Evolutionary conservation across 2,888 invertebrate genomes (phyloP), one percentile per base, ranked within the genome.

Genomic region (Oscheius sp.): DNA sequence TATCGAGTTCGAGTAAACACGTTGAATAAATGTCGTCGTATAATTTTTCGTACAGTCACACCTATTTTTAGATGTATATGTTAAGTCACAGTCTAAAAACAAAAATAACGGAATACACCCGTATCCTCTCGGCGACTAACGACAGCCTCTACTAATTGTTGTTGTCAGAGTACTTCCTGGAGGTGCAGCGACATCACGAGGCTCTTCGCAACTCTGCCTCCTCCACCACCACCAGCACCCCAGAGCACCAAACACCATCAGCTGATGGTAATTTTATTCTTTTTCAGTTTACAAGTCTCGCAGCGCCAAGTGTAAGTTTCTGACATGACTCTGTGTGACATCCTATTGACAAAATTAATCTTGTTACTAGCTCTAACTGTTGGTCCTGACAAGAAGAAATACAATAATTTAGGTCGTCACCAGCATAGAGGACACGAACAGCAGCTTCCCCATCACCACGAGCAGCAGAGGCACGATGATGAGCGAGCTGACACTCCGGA

Each of bases 161-260:
- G 9, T 58, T 77, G 78, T 32, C 80, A 83, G 83, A 85, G 13
- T 85, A 85, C 74, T 85, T 82, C 78, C 32, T 84, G 47, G 81
- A 83, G 13, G 83, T 81, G 51, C 77, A 78, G 58, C 77, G 78
- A 55, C 78, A 76, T 53, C 81, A 83, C 72, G 72, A 37, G 53
- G 72, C 72, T 29, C 72, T 58, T 74, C 63, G 63, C 50, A 32
- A 10, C 60, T 66, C 35, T 59, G 48, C 60, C 50, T 66, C 35
- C 65, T 58, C 60, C 50, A 68, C 66, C 10, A 37, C 68, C 68
- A 65, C 60, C 57, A 75, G 37, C 68, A 68, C 68, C 68, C 53
- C 68, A n/a, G 55, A 68, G 68, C 68, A 68, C 68, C 42, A n/a
- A 55, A 13, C 68, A n/a, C 68, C 51, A 35, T 21, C 21, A 21